A percentile compares a stretch with the other conserved stretches of the same genome.
Evolutionary conservation across 2,888 invertebrate genomes (phyloP).

Genomic region (Sepioteuthis lessoniana): DNA sequence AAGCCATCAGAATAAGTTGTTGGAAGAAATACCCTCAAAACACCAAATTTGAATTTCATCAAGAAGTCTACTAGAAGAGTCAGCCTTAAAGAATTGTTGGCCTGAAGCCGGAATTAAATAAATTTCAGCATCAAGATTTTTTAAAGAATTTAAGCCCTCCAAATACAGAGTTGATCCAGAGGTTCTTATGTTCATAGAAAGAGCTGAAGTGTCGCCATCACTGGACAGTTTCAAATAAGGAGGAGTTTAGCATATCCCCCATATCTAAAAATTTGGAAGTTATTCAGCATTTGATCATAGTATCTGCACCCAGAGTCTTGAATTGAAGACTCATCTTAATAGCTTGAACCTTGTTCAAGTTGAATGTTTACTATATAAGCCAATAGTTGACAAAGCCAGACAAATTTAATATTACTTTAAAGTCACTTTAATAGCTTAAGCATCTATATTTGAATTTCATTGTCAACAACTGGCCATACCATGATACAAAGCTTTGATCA

Average conservation of each 20-base stretch:
- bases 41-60: not conserved
- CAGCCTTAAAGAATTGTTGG: not conserved
- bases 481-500: too few species aligned
- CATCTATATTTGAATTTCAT: too few species aligned
- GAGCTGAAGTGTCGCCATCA: not conserved
- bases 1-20: not conserved
- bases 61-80: not conserved
- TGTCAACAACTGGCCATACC: too few species aligned
- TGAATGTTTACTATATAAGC: not conserved
- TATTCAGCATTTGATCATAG: not conserved
- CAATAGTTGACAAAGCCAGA: not conserved
- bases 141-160: not conserved
- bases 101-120: not conserved
- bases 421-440: too few species aligned
- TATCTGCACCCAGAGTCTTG: not conserved
- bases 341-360: not conserved
- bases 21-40: conserved; percentile 34
- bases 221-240: too few species aligned
- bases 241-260: not conserved
- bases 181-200: not conserved
- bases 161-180: not conserved
- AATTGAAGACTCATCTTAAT: not conserved
- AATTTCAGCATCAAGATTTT: not conserved
- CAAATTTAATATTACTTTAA: too few species aligned
- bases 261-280: not conserved